Evolutionary conservation across 2,797 vertebrate species (phyloP), one percentile per base, ranked within the genome.

Genomic region (Sebastes hubbsi): DNA sequence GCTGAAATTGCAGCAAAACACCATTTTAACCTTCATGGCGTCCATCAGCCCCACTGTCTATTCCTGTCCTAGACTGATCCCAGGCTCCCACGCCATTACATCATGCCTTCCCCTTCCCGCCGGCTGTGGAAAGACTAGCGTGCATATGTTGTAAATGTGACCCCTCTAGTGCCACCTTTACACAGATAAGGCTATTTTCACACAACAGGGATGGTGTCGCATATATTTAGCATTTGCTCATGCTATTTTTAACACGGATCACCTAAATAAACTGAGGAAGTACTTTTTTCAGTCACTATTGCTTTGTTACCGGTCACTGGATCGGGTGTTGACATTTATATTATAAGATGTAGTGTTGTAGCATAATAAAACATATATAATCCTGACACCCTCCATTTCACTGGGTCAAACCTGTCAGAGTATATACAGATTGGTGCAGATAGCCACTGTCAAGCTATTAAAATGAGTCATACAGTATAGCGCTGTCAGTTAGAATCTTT

Each of bases 181-280:
- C 72, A 87, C 46, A 88, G 92, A 94, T 93, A 90, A 91, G 87
- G 71, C 81, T 92, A 86, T 92, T 93, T 90, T 87, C 78, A 81
- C 62, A 49, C 75, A 68, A 20, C 85, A 71, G 58, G 49, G 67
- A 89, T 88, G 82, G 70, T 73, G 81, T 66, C 61, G 77, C 75
- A 93, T 94, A 93, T 89, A 89, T 92, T 94, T 91, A 92, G 89
- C 80, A 68, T 86, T 71, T 82, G 80, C 72, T 86, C 79, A 84
- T 75, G 77, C 80, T 93, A 92, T 93, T 87, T 90, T 89, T 90
- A 83, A 77, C 65, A 32, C 18, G 1, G 1, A 7, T 68, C 52
- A 65, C 77, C 29, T 54, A 46, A 85, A 84, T 64, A 71, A 59
- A 71, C 20, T 1, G 2, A 34, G 13, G 56, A 24, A 38, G 55